Evolutionary conservation across 2,113 vertebrate species (phyloP).

Genomic region (Perca fluviatilis): DNA sequence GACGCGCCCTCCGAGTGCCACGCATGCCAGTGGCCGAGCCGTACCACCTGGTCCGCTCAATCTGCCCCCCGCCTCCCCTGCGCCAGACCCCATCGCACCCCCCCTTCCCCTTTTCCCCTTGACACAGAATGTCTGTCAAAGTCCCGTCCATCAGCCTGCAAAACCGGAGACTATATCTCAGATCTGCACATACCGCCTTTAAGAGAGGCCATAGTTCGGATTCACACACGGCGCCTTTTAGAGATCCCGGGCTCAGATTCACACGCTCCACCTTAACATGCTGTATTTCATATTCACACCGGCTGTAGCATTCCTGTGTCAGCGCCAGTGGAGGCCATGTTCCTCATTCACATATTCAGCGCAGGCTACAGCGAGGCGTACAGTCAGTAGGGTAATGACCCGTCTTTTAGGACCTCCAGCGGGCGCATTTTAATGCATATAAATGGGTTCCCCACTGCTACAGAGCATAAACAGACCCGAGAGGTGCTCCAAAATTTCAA

Average conservation of each 20-base stretch:
- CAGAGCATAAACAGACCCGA: slow-evolving; percentile 30
- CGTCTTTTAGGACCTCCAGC: slow-evolving; percentile 45
- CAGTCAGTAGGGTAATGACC: slow-evolving; percentile 45
- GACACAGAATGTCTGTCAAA: slow-evolving; percentile 74
- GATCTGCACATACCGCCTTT: slow-evolving; percentile 59
- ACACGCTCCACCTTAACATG: slow-evolving; percentile 34
- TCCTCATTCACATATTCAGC: slow-evolving; percentile 56
- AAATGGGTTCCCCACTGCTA: slow-evolving; percentile 65
- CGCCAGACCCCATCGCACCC: slow-evolving; percentile 35
- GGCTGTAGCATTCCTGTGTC: slow-evolving; percentile 57
- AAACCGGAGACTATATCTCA: slow-evolving; percentile 44
- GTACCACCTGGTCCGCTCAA: slow-evolving; percentile 82
- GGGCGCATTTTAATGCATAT: slow-evolving; percentile 71
- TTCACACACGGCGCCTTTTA: slow-evolving; percentile 56
- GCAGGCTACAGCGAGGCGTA: slow-evolving; percentile 8
- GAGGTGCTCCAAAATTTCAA: slow-evolving; percentile 27
- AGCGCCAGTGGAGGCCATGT: slow-evolving; percentile 21
- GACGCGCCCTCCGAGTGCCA: slow-evolving; percentile 71
- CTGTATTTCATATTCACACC: slow-evolving; percentile 72
- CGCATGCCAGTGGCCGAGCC: slow-evolving; percentile 72
- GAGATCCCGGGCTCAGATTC: slow-evolving; percentile 54
- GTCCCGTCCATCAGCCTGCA: slow-evolving; percentile 75
- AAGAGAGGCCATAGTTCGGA: slow-evolving; percentile 47
- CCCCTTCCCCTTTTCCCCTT: slow-evolving; percentile 6
- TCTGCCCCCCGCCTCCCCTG: slow-evolving; percentile 72